phyloP scores from a whole-genome alignment of 1,140 invertebrate species.

The Acarapis woodi region DNA sequence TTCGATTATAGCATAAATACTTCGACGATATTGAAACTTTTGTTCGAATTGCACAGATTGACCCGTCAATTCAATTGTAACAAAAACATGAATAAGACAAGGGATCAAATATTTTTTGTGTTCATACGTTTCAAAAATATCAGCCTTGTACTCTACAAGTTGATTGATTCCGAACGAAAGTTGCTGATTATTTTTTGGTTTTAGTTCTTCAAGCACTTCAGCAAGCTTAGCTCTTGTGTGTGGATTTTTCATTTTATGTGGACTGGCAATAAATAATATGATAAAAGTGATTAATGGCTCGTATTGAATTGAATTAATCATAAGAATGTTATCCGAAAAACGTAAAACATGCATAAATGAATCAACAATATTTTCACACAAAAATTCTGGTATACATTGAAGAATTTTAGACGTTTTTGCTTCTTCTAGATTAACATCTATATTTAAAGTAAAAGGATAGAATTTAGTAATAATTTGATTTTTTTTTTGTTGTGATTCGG shows the following conservation, averaged over 20 bases:
- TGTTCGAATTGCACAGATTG: conserved; percentile 84
- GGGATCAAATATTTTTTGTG: conserved; percentile 35
- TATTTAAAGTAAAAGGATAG: too few relatives aligned
- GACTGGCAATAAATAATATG: conserved; percentile 37
- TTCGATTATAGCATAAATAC: conserved; percentile 77
- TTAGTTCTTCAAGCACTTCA: conserved; percentile 49
- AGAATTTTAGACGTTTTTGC: conserved; percentile 8
- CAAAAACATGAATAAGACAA: conserved; percentile 61
- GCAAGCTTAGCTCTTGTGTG: conserved; percentile 66
- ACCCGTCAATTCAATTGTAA: conserved; percentile 87
- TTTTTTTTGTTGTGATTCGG: conserved; percentile 2
- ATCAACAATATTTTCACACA: conserved; percentile 14
- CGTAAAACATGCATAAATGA: conserved; percentile 12
- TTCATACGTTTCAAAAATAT: conserved; percentile 43
- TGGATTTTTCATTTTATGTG: conserved; percentile 53
- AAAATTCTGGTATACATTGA: conserved; percentile 13
- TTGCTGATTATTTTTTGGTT: conserved; percentile 17
- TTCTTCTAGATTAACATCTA: not conserved
- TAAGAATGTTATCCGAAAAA: conserved; percentile 11
- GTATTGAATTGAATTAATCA: conserved; percentile 25
- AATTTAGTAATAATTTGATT: conserved; percentile 1
- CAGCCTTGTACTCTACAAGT: conserved; percentile 22
- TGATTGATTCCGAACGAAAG: not conserved
- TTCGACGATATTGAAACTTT: conserved; percentile 80
- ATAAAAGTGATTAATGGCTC: conserved; percentile 35